These are phyloP conservation scores for Saccopteryx bilineata DNA, from an alignment of 2,113 vertebrate species.

Conservation along the genomic window DNA sequence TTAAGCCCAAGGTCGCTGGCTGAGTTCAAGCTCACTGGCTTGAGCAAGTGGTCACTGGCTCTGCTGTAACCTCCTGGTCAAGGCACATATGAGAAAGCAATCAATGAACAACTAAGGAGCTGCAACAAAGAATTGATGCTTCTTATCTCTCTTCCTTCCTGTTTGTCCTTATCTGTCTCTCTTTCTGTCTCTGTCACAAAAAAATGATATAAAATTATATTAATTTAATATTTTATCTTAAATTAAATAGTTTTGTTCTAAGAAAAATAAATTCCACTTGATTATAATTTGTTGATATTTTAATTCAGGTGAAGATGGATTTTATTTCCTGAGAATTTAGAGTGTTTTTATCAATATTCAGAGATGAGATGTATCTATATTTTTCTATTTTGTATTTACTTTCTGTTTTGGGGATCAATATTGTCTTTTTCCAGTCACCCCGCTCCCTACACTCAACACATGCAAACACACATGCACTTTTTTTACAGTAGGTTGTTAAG, in stretches of 20 bases:
- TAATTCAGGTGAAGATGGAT: not conserved
- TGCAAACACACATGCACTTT: not conserved
- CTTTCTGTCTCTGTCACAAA: too few species aligned
- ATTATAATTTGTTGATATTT: not conserved
- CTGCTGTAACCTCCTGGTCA: too few species aligned
- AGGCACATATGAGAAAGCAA: too few species aligned
- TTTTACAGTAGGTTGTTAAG: not conserved
- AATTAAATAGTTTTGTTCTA: not conserved
- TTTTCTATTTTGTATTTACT: conserved; percentile 18
- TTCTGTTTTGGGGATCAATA: not conserved
- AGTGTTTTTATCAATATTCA: not conserved
- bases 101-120: too few species aligned
- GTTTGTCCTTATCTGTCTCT: too few species aligned
- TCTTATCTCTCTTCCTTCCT: too few species aligned
- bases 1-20: too few species aligned
- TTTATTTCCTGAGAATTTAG: conserved; percentile 28
- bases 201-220: not conserved
- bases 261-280: not conserved
- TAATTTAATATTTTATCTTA: not conserved
- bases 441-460: not conserved
- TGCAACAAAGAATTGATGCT: too few species aligned
- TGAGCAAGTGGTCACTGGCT: too few species aligned
- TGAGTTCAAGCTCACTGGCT: too few species aligned
- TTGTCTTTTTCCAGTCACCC: not conserved
- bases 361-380: not conserved